Evolutionary conservation across 2,113 vertebrate species (phyloP).

Genomic region (Phyllostomus hastatus): DNA sequence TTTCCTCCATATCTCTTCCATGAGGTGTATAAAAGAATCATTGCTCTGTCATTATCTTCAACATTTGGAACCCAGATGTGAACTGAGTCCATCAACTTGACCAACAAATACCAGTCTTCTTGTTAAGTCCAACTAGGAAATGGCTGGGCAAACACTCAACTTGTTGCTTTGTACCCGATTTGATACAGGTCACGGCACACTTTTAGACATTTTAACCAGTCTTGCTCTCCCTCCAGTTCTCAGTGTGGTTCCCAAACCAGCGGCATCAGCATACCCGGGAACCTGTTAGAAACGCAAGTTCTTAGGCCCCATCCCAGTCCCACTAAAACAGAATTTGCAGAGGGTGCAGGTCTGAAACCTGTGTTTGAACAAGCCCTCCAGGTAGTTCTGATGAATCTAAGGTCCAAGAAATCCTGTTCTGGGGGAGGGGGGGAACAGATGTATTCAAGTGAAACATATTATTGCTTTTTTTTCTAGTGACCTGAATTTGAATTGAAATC

Average conservation of each 20-base stretch:
- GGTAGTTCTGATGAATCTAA: neutral
- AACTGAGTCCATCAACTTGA: neutral
- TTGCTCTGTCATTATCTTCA: neutral
- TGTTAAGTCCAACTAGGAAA: neutral
- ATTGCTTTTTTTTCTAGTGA: neutral
- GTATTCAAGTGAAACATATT: neutral
- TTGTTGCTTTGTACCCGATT: neutral
- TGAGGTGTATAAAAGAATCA: neutral
- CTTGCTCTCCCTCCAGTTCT: neutral
- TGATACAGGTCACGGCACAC: neutral
- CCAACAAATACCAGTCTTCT: neutral
- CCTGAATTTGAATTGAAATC: slow-evolving; percentile 42
- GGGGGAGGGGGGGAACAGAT: neutral
- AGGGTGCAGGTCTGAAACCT: neutral
- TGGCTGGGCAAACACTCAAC: neutral
- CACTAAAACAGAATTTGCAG: neutral
- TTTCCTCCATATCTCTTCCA: neutral
- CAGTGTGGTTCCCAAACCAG: neutral
- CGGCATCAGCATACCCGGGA: neutral
- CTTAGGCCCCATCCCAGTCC: neutral
- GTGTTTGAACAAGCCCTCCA: neutral
- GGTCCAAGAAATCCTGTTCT: neutral
- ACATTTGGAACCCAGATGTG: neutral
- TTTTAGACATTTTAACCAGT: neutral
- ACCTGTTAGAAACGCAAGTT: neutral